A percentile compares a stretch with the other conserved stretches of the same genome.
These are phyloP conservation scores for Smittia aterrima DNA, from an alignment of 2,888 invertebrate genomes.

Conservation along the genomic window DNA sequence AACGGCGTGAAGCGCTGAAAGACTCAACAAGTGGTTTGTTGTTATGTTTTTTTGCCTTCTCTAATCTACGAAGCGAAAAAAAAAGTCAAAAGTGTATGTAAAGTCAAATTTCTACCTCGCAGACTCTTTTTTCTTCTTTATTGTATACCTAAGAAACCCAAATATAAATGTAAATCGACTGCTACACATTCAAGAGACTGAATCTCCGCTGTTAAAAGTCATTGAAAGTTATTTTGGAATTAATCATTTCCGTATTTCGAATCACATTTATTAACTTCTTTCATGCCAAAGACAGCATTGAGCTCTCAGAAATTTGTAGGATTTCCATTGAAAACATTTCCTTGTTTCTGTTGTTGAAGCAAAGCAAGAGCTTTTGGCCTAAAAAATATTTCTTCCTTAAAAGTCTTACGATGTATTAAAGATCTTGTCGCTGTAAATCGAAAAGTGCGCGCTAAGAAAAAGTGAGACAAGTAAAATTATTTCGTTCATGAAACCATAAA, in stretches of 20 bases:
- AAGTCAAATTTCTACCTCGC: conserved; percentile 19
- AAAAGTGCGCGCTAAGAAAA: not conserved
- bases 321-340: conserved; percentile 10
- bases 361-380: not conserved
- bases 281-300: conserved; percentile 1
- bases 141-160: not conserved
- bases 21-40: conserved; percentile 41
- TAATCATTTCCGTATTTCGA: conserved; percentile 40
- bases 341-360: not conserved
- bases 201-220: conserved; percentile 33
- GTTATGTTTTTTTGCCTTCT: conserved; percentile 30
- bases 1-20: conserved; percentile 39
- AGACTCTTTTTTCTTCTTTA: conserved; percentile 17
- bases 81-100: conserved; percentile 11
- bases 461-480: not conserved
- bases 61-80: not conserved
- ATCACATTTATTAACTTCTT: conserved; percentile 5
- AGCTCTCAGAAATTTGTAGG: not conserved
- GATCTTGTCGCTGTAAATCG: not conserved
- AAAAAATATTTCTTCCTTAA: too few species aligned
- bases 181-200: conserved; percentile 31
- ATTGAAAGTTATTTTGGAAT: conserved; percentile 42
- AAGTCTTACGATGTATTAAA: not conserved
- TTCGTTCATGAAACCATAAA: conserved; percentile 9
- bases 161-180: conserved; percentile 13